phyloP scores from a whole-genome alignment of 2,888 invertebrate species.

The Phengaris alcon region DNA sequence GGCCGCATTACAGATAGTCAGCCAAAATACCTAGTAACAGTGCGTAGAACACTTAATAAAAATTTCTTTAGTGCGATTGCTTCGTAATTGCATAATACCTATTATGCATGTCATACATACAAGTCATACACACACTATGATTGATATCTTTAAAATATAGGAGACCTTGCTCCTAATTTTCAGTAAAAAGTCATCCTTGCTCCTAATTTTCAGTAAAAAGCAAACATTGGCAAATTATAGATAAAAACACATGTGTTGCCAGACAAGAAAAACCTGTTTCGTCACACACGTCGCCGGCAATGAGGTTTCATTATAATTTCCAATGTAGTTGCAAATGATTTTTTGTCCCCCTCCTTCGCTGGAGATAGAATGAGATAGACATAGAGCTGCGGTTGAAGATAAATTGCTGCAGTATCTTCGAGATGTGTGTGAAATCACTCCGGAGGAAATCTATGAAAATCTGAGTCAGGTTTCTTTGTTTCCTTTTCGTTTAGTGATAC shows the following conservation, averaged over 20 bases:
- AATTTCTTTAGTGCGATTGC: too few relatives aligned
- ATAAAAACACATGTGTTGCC: conserved; percentile 38
- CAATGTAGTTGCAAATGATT: conserved; percentile 7
- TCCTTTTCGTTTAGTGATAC: neutral
- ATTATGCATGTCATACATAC: too few relatives aligned
- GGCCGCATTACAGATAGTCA: too few relatives aligned
- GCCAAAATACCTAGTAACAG: too few relatives aligned
- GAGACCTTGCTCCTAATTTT: conserved; percentile 58
- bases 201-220: conserved; percentile 50
- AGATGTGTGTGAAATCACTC: neutral
- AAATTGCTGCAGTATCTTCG: neutral
- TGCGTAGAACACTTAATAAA: too few relatives aligned
- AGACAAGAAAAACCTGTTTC: conserved; percentile 49
- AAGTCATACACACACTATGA: neutral
- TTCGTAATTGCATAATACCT: too few relatives aligned
- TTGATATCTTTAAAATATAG: conserved; percentile 33
- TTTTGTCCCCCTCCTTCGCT: neutral
- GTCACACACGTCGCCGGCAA: conserved; percentile 33
- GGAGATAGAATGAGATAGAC: neutral
- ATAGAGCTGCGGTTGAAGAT: neutral
- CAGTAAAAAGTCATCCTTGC: conserved; percentile 52
- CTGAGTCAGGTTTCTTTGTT: neutral
- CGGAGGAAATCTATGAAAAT: conserved; percentile 6
- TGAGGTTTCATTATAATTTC: conserved; percentile 18
- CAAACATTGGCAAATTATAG: conserved; percentile 45